Base-by-base conservation (phyloP, 2,888 invertebrate genomes). In the Tupiocoris notatus region DNA sequence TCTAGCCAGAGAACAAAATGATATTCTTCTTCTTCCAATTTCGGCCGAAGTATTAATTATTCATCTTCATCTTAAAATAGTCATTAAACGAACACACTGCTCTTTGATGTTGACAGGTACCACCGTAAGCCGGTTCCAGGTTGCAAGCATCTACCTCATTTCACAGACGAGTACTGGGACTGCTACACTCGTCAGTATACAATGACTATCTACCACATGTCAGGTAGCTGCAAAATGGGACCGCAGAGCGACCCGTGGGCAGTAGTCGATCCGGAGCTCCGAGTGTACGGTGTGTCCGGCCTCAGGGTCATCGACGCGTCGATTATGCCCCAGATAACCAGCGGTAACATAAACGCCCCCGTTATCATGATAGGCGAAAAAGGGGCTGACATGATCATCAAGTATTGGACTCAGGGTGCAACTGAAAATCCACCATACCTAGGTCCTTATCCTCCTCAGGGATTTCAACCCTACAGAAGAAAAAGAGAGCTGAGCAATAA, bases 321-420 rank as follows among this genome's bases (percentile, higher is more conserved):
- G 79, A 91, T 95, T 79, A 95, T 95, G 94, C 95, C 94, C 0
- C 87, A 90, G 0, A 91, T 95, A 56, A 92, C 93, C 0, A 94
- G 91, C 82, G 95, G 94, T 0, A 94, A 95, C 81, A 93, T 92
- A 20, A 94, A 94, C 81, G 95, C 94, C 0, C 94, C 94, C 0
- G 90, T 90, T 0, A 91, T 94, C 25, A 95, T 94, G 94, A 92
- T 95, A 21, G 94, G 87, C 0, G 95, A 95, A 82, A 94, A 94
- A 82, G 94, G 91, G 0, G 89, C 94, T 0, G 94, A 95, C 83
- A 83, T 94, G 84, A 89, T 95, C 54, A 93, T 93, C 82, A 87
- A 88, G 67, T 86, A 89, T 54, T 93, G 93, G 93, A 81, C 64
- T 22, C 65, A 58, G 17, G 75, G 75, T 7, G 64, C 39, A 3